phyloP scores from a whole-genome alignment of 2,888 invertebrate genomes.

The Vesta saturnalis region DNA sequence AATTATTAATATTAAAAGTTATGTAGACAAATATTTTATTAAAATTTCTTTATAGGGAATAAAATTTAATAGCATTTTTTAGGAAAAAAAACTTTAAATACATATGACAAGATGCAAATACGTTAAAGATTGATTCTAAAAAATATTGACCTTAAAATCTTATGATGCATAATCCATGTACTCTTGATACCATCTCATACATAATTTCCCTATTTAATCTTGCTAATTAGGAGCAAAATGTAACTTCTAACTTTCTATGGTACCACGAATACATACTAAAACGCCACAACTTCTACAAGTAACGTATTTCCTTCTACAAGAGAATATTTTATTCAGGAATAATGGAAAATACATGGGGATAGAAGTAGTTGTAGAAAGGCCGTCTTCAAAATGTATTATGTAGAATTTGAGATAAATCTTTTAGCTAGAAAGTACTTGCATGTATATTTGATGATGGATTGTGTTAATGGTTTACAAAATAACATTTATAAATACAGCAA shows the following conservation, averaged over 20 bases:
- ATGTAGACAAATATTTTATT: neutral
- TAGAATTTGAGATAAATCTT: neutral
- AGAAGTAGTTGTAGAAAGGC: neutral
- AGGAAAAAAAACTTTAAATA: too few relatives aligned
- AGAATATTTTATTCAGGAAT: neutral
- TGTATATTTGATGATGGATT: too few relatives aligned
- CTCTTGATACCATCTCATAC: slow-evolving; percentile 15
- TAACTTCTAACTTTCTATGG: slow-evolving; percentile 26
- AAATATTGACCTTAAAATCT: neutral
- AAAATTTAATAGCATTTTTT: neutral
- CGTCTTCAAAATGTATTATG: neutral
- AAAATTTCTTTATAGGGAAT: neutral
- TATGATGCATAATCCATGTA: slow-evolving; percentile 21
- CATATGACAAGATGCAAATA: too few relatives aligned
- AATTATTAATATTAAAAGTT: too few relatives aligned
- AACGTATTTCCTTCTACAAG: neutral
- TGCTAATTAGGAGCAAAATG: slow-evolving; percentile 22
- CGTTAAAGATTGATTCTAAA: too few relatives aligned
- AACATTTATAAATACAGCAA: too few relatives aligned
- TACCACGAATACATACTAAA: slow-evolving; percentile 25
- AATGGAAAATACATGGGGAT: neutral
- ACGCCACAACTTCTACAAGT: slow-evolving; percentile 14
- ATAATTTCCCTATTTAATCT: slow-evolving; percentile 23
- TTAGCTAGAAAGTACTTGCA: neutral
- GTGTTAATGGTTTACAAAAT: too few relatives aligned